Percentiles rank a stretch among this genome's conserved stretches.
Evolutionary conservation across 2,888 invertebrate genomes (phyloP).

Genomic region (Frankliniella intonsa): DNA sequence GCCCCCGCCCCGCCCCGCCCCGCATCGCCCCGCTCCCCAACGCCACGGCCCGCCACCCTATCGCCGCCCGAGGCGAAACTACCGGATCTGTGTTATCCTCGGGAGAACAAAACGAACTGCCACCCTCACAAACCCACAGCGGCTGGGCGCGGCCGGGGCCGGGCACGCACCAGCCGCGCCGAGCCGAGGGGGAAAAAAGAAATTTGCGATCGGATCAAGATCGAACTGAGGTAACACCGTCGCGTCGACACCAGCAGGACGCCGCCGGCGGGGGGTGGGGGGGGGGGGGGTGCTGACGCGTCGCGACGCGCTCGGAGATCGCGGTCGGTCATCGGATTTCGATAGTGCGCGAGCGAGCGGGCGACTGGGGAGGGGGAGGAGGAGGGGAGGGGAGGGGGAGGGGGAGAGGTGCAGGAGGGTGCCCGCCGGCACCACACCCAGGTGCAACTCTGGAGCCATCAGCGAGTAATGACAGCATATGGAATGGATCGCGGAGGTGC

Average conservation of each 20-base stretch:
- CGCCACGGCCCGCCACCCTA: neutral
- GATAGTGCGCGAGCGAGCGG: neutral
- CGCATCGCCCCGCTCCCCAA: neutral
- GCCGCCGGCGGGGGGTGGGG: neutral
- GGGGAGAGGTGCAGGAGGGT: neutral
- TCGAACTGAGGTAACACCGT: neutral
- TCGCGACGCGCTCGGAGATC: neutral
- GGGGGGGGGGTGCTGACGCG: neutral
- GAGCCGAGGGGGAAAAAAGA: neutral
- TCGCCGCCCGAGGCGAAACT: neutral
- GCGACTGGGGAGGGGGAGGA: neutral
- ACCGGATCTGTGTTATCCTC: neutral
- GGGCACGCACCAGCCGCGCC: neutral
- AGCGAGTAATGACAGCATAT: neutral
- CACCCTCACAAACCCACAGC: neutral
- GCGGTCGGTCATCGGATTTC: neutral
- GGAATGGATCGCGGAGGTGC: too few species aligned
- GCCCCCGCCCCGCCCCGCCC: neutral
- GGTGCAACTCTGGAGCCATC: neutral
- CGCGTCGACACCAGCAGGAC: neutral
- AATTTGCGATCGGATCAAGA: conserved; percentile 1
- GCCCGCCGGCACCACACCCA: neutral
- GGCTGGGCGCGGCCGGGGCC: neutral
- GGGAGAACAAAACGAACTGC: conserved; percentile 12
- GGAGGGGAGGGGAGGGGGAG: neutral